Evolutionary conservation across 1,140 invertebrate species (phyloP), one percentile per base, ranked within the genome.

Genomic region (Ditylenchus dipsaci): DNA sequence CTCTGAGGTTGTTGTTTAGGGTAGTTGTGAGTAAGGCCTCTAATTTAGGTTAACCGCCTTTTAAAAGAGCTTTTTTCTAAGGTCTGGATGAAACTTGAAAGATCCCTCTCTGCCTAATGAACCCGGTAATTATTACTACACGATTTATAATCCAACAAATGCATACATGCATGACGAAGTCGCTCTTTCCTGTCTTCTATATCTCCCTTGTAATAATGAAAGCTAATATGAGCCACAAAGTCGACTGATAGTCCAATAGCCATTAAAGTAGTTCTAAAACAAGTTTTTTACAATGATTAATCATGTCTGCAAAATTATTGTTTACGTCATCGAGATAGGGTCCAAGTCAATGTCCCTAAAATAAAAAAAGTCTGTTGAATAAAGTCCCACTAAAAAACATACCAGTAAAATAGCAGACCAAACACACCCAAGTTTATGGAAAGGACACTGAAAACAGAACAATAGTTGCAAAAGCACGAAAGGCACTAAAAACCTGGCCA

Each of bases 291-390:
- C 23, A 53, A 53, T 8, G 15, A 21, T 7, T 53, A 26, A 7
- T 7, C 83, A 17, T 7, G 49, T 7, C 33, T 38, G 11, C 33
- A 38, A 11, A 11, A 38, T 8, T 7, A 53, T 3, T 7, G 15
- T 71, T 65, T 84, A 83, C 26, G 84, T 82, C 83, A 85, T 86
- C 21, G 84, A 85, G 33, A 86, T 81, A 11, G 92, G 82, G 71
- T 84, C 84, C 9, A 86, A 72, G 30, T 82, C 83, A 29, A 86
- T 76, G 29, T 72, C 78, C 33, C 33, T 38, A 38, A 38, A 38
- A 38, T 38, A 38, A 38, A 38, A 38, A 38, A 38, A 5, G 33
- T 38, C 3, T 5, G 11, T 38, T 38, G 33, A 38, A 38, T 38
- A 3, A 38, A 38, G 33, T 3, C 3, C 33, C 33, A 38, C 11